Percentiles rank a stretch among this genome's conserved stretches.
Conservation (phyloP, 2,113 vertebrate species). For the Globicephala melas region DNA sequence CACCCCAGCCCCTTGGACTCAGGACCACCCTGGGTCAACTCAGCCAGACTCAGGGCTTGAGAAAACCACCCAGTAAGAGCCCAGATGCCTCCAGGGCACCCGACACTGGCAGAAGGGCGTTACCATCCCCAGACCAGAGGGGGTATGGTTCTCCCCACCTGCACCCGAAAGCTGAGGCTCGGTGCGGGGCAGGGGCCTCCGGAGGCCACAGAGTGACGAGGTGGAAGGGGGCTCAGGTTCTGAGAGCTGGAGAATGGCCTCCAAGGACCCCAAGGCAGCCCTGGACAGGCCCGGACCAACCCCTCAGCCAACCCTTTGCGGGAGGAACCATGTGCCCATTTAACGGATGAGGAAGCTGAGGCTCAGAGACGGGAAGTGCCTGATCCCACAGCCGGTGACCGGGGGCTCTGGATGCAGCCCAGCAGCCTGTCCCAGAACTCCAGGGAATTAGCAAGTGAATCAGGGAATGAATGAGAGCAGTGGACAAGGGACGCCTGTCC, state of each 20-base stretch:
- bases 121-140: background rate
- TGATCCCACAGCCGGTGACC: background rate
- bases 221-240: background rate
- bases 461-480: accelerated
- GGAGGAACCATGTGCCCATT: background rate
- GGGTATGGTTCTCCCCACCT: background rate
- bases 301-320: accelerated
- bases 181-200: background rate
- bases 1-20: too few relatives aligned
- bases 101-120: background rate
- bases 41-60: background rate
- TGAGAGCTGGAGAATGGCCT: background rate
- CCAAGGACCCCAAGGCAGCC: background rate
- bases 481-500: background rate
- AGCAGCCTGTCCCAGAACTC: background rate
- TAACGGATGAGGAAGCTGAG: background rate
- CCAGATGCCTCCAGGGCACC: background rate
- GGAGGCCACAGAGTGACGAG: background rate
- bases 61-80: background rate
- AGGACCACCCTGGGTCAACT: background rate
- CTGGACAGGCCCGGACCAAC: background rate
- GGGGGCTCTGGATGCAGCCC: background rate
- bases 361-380: accelerated
- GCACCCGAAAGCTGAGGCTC: background rate
- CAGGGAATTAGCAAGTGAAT: background rate